Base-by-base conservation (phyloP, 2,797 vertebrate species). In the Poecile montanus region DNA sequence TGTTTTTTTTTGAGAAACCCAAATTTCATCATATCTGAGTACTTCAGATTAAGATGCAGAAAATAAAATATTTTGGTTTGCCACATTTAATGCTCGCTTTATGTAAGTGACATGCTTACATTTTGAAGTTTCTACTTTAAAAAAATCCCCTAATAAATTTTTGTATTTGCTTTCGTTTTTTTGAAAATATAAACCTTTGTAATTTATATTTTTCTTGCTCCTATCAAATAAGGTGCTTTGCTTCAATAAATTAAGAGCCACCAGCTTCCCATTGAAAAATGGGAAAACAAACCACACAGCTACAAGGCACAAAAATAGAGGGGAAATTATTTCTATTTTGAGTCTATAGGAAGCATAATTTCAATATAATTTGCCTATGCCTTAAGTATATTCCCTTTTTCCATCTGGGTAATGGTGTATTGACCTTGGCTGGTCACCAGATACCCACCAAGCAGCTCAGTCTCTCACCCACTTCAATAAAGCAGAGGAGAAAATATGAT, bases 21-120 rank as follows among this genome's bases (percentile, higher is more conserved):
- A 72, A 38, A 1, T 61, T 72, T 54, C 42, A 4, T 40, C 11
- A 44, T 65, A 90, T 50, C 13, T 47, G 38, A 85, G 13, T 2
- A n/a, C 5, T 50, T 74, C 8, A 48, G 1, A 70, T 60, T 53
- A 66, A 3, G 5, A 50, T 45, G 6, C 4, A 85, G 20, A 10
- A 57, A 56, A 76, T 62, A 51, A 38, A 9, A 34, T 42, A 23
- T 27, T 67, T 72, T 45, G 3, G 13, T 88, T 80, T 77, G 7
- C 9, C 5, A 2, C 23, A 53, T 45, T 68, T 85, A 20, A 29
- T 8, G 0, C 6, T 72, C 4, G 23, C n/a, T 89, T 93, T 56
- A 3, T 56, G 13, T 27, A 68, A 82, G 13, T 0, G 7, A 1
- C 18, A 56, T 32, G 3, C 21, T 54, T 57, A 18, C 7, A 21